phyloP scores from a whole-genome alignment of 1,140 invertebrate genomes.

The Acromyrmex echinatior region DNA sequence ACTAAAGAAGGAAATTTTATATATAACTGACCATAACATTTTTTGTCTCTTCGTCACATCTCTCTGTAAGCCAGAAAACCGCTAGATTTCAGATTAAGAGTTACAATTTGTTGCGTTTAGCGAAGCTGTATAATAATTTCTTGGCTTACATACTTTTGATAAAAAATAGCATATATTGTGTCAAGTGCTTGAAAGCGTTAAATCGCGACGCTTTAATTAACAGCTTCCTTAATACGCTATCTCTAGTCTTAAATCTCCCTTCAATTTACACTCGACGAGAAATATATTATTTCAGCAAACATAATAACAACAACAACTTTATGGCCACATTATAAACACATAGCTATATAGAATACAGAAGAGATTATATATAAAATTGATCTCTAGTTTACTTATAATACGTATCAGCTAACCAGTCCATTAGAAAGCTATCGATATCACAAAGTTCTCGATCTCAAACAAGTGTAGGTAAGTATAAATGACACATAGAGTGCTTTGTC shows the following conservation, averaged over 20 bases:
- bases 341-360: slow-evolving; percentile 24
- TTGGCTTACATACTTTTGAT: neutral
- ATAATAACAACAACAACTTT: slow-evolving; percentile 53
- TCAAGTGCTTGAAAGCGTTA: neutral
- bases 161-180: neutral
- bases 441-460: slow-evolving; percentile 44
- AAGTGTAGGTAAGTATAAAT: slow-evolving; percentile 33
- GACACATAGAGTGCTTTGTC: neutral
- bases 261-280: slow-evolving; percentile 10
- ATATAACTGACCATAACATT: neutral
- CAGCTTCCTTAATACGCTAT: slow-evolving; percentile 4
- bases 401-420: slow-evolving; percentile 52
- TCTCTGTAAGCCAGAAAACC: neutral
- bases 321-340: slow-evolving; percentile 34
- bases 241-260: neutral
- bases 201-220: neutral
- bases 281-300: slow-evolving; percentile 53
- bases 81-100: neutral
- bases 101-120: neutral
- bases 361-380: slow-evolving; percentile 45
- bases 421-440: slow-evolving; percentile 56
- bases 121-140: neutral
- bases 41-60: neutral
- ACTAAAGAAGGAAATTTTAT: slow-evolving; percentile 4
- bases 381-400: slow-evolving; percentile 30